Percentiles rank a stretch among this genome's conserved stretches.
These are phyloP conservation scores for Nemotelus nigrinus DNA, from an alignment of 2,888 invertebrate genomes.

Conservation along the genomic window DNA sequence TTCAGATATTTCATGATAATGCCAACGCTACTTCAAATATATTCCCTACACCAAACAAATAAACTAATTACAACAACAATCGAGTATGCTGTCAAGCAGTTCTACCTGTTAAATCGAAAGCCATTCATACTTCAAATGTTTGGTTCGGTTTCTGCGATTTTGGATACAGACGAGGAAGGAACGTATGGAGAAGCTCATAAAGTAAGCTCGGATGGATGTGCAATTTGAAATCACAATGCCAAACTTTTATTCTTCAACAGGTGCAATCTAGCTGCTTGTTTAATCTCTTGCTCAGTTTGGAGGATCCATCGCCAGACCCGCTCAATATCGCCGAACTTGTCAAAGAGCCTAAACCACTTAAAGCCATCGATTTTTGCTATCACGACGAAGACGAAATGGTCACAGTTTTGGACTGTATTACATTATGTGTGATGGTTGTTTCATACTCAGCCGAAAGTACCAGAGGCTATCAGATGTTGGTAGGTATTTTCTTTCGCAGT, in stretches of 20 bases:
- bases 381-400: slow-evolving; percentile 98
- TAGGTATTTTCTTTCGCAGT: slow-evolving; percentile 61
- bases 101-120: slow-evolving; percentile 96
- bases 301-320: slow-evolving; percentile 94
- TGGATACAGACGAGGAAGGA: slow-evolving; percentile 90
- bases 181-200: slow-evolving; percentile 92
- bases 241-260: slow-evolving; percentile 62
- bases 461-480: slow-evolving; percentile 90
- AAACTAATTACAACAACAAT: slow-evolving; percentile 93
- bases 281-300: slow-evolving; percentile 88
- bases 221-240: neutral
- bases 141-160: slow-evolving; percentile 94
- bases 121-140: slow-evolving; percentile 99
- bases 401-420: slow-evolving; percentile 94
- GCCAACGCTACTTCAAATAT: slow-evolving; percentile 96
- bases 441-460: slow-evolving; percentile 97
- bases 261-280: slow-evolving; percentile 92
- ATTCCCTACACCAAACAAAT: slow-evolving; percentile 98
- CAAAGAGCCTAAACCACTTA: slow-evolving; percentile 89
- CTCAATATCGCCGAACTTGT: slow-evolving; percentile 91
- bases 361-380: slow-evolving; percentile 98
- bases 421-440: slow-evolving; percentile 98
- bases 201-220: slow-evolving; percentile 64
- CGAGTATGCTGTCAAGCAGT: slow-evolving; percentile 98
- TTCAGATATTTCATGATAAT: slow-evolving; percentile 91